Conservation (phyloP, 2,113 vertebrate species). For the Anthoscopus minutus region DNA sequence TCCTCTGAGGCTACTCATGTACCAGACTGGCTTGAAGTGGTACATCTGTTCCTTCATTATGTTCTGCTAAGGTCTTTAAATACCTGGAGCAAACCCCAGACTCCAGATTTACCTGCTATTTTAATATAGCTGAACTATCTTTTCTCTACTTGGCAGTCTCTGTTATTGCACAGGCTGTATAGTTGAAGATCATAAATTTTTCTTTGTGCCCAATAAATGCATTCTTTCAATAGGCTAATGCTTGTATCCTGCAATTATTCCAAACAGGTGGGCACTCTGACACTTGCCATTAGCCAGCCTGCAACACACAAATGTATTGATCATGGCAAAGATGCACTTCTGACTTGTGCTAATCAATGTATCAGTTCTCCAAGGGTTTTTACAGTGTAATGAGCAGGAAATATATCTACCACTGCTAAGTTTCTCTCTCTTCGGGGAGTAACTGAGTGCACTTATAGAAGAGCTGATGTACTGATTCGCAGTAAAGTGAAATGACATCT, state of each 20-base stretch:
- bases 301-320: constrained; percentile 40
- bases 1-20: constrained; percentile 45
- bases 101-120: constrained; percentile 58
- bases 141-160: constrained; percentile 39
- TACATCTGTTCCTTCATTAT: constrained; percentile 59
- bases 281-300: constrained; percentile 30
- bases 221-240: constrained; percentile 44
- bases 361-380: constrained; percentile 65
- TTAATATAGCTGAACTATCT: constrained; percentile 45
- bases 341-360: constrained; percentile 62
- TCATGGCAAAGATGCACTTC: constrained; percentile 56
- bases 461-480: constrained; percentile 65
- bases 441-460: constrained; percentile 68
- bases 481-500: constrained; percentile 60
- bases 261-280: constrained; percentile 44
- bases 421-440: constrained; percentile 70
- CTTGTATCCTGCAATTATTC: constrained; percentile 50
- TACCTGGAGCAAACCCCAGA: constrained; percentile 54
- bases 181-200: constrained; percentile 42
- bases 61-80: constrained; percentile 44
- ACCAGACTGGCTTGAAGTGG: constrained; percentile 27
- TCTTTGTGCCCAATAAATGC: constrained; percentile 25
- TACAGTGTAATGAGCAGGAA: constrained; percentile 65
- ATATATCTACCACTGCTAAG: constrained; percentile 50
- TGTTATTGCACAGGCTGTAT: constrained; percentile 28